Percentiles rank a stretch among this genome's conserved stretches.
Conservation (phyloP, 35 echinoderm and acorn worm species). For the Acanthaster planci region DNA sequence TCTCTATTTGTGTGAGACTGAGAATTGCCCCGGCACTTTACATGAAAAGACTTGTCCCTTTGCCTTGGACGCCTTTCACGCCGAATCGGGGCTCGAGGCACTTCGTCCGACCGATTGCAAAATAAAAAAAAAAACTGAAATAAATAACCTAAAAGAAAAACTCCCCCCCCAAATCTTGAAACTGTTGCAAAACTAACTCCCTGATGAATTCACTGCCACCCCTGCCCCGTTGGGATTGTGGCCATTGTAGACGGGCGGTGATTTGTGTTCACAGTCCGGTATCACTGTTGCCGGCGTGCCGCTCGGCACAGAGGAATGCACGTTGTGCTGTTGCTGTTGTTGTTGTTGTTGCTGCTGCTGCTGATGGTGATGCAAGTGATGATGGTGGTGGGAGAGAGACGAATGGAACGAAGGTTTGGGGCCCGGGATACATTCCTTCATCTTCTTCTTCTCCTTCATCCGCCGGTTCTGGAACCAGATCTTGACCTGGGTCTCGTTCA, state of each 20-base stretch:
- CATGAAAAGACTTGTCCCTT: slow-evolving; percentile 22
- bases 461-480: slow-evolving; percentile 99
- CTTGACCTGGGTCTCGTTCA: slow-evolving; percentile 96
- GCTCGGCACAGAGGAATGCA: neutral
- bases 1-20: neutral
- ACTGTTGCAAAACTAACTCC: slow-evolving; percentile 25
- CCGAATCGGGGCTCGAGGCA: slow-evolving; percentile 21
- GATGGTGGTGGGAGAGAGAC: slow-evolving; percentile 69
- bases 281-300: neutral
- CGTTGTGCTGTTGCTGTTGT: slow-evolving; percentile 9
- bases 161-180: too few relatives aligned
- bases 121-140: slow-evolving; percentile 6
- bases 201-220: neutral
- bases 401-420: slow-evolving; percentile 59
- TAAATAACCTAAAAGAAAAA: neutral
- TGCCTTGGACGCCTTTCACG: slow-evolving; percentile 2
- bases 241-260: slow-evolving; percentile 8
- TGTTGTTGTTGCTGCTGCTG: slow-evolving; percentile 16
- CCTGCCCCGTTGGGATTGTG: slow-evolving; percentile 12
- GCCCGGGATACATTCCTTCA: slow-evolving; percentile 94
- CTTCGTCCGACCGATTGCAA: slow-evolving; percentile 23
- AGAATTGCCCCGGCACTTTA: neutral
- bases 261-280: slow-evolving; percentile 12
- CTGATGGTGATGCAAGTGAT: slow-evolving; percentile 19
- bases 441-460: slow-evolving; percentile 99